Conservation (phyloP, 30 jellyfish, hydroid and myxozoan genomes). For the Pseudorhiza aurosa region DNA sequence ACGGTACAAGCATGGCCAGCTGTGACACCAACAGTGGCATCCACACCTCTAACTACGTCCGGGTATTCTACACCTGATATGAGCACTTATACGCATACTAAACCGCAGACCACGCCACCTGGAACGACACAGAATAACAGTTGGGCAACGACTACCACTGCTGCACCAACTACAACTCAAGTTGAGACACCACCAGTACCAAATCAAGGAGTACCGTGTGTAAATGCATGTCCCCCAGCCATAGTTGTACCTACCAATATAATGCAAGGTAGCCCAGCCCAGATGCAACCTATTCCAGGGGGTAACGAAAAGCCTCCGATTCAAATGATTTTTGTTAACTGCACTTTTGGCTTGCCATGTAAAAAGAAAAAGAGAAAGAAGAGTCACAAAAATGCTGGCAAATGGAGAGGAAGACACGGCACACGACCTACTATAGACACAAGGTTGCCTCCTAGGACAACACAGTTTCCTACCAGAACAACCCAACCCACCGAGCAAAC, state of each 20-base stretch:
- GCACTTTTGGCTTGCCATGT: slow-evolving; percentile 68
- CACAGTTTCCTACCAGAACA: background rate
- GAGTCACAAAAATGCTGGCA: slow-evolving; percentile 1
- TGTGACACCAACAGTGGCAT: slow-evolving; percentile 5
- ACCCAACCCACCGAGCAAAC: slow-evolving; percentile 21
- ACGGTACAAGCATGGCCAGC: slow-evolving; percentile 22
- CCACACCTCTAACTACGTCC: slow-evolving; percentile 24
- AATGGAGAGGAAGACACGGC: slow-evolving; percentile 29
- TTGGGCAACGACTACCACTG: slow-evolving; percentile 15
- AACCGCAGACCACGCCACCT: background rate
- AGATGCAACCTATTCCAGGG: background rate
- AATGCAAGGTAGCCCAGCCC: slow-evolving; percentile 3
- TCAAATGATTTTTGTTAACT: slow-evolving; percentile 55
- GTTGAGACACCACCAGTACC: slow-evolving; percentile 8
- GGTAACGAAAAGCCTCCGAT: background rate
- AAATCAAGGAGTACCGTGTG: background rate
- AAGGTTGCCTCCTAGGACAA: background rate
- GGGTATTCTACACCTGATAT: slow-evolving; percentile 14
- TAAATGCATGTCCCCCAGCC: slow-evolving; percentile 8
- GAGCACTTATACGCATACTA: background rate
- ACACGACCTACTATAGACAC: background rate
- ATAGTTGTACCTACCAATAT: background rate
- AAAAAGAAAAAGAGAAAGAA: slow-evolving; percentile 12
- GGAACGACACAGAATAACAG: slow-evolving; percentile 16
- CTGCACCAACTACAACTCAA: background rate